Evolutionary conservation across 2,888 invertebrate species (phyloP).

Genomic region (Operophtera brumata): DNA sequence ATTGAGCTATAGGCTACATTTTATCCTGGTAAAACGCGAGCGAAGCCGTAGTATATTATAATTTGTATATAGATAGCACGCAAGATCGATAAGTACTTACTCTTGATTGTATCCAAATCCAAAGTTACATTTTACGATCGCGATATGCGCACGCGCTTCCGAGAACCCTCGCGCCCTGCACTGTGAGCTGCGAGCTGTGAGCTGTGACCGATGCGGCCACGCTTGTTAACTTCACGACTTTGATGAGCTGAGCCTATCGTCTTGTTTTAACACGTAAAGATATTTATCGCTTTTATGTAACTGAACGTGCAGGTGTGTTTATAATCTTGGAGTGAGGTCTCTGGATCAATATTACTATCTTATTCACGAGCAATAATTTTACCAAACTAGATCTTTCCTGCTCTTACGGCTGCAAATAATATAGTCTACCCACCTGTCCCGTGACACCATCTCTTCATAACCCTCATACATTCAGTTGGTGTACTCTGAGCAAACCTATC

Average conservation of each 20-base stretch:
- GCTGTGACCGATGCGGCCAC: conserved; percentile 44
- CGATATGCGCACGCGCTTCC: conserved; percentile 53
- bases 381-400: too few species aligned
- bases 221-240: conserved; percentile 49
- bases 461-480: too few species aligned
- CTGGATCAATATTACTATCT: not conserved
- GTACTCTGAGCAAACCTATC: too few species aligned
- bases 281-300: conserved; percentile 10
- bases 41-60: too few species aligned
- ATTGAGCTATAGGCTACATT: too few species aligned
- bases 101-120: conserved; percentile 42
- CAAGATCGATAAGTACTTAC: conserved; percentile 21
- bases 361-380: too few species aligned
- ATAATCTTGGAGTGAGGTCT: not conserved
- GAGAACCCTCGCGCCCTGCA: conserved; percentile 35
- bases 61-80: too few species aligned
- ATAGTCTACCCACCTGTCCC: too few species aligned
- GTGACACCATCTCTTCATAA: too few species aligned
- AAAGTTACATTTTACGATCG: conserved; percentile 56
- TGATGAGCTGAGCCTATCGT: conserved; percentile 30
- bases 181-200: conserved; percentile 30
- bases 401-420: too few species aligned
- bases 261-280: conserved; percentile 17
- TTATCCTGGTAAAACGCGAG: too few species aligned
- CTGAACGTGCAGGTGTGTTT: conserved; percentile 3